A percentile compares a stretch with the other conserved stretches of the same genome.
These are phyloP conservation scores for Thaumetopoea pityocampa DNA, from an alignment of 1,140 invertebrate species.

Conservation along the genomic window DNA sequence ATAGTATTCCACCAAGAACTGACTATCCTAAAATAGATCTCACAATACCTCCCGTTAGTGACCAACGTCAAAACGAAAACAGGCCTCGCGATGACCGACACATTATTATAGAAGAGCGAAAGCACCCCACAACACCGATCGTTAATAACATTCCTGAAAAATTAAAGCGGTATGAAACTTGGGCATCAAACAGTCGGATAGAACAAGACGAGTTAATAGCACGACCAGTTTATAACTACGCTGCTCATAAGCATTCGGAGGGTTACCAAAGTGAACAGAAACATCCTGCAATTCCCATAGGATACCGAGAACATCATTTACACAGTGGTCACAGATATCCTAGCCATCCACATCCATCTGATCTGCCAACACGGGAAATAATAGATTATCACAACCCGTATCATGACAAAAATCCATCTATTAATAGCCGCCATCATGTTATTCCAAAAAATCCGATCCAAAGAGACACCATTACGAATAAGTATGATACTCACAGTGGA, in stretches of 20 bases:
- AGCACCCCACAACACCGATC: slow-evolving; percentile 53
- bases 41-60: slow-evolving; percentile 46
- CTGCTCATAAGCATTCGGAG: slow-evolving; percentile 61
- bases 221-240: slow-evolving; percentile 62
- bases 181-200: slow-evolving; percentile 64
- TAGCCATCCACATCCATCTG: slow-evolving; percentile 34
- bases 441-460: slow-evolving; percentile 63
- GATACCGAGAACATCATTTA: slow-evolving; percentile 44
- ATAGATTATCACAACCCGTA: slow-evolving; percentile 50
- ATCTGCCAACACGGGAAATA: slow-evolving; percentile 33
- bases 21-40: slow-evolving; percentile 72
- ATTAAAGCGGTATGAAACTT: slow-evolving; percentile 66
- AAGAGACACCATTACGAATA: slow-evolving; percentile 48
- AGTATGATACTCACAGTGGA: slow-evolving; percentile 43
- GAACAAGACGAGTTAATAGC: slow-evolving; percentile 64
- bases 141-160: slow-evolving; percentile 71
- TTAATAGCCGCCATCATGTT: slow-evolving; percentile 67
- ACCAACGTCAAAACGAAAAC: slow-evolving; percentile 50
- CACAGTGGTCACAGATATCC: slow-evolving; percentile 47
- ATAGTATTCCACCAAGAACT: slow-evolving; percentile 39
- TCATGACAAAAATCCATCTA: slow-evolving; percentile 47
- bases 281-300: slow-evolving; percentile 26
- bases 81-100: slow-evolving; percentile 55
- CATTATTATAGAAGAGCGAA: slow-evolving; percentile 63
- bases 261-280: slow-evolving; percentile 62